These are phyloP conservation scores for Mizuhopecten yessoensis DNA, from an alignment of 1,140 invertebrate species.

Conservation along the genomic window DNA sequence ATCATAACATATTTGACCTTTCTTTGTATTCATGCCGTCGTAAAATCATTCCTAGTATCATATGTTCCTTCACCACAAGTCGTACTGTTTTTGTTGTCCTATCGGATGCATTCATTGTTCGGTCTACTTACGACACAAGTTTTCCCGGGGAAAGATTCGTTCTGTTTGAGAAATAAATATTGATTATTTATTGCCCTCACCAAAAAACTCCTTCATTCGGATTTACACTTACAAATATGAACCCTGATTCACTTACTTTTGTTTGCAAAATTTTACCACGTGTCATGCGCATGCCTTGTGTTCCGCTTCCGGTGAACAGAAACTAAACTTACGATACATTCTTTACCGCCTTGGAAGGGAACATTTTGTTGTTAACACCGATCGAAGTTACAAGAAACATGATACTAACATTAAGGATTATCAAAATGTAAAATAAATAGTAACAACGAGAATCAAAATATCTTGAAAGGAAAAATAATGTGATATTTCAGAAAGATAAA, in stretches of 20 bases:
- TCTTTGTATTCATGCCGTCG: background rate
- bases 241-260: background rate
- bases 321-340: constrained; percentile 17
- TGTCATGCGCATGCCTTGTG: constrained; percentile 27
- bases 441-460: too few species aligned
- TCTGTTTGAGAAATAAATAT: constrained; percentile 5
- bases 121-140: background rate
- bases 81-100: background rate
- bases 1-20: constrained; percentile 29
- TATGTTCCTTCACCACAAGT: constrained; percentile 18
- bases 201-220: background rate
- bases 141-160: constrained; percentile 22
- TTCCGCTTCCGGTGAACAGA: background rate
- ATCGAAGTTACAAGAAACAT: background rate
- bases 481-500: too few species aligned
- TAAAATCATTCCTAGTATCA: background rate
- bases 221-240: background rate
- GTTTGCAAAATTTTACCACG: background rate
- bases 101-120: background rate
- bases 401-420: too few species aligned
- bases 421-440: too few species aligned
- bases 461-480: too few species aligned
- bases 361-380: background rate
- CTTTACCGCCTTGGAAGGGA: background rate
- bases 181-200: background rate